Percentiles rank a stretch among this genome's conserved stretches.
These are phyloP conservation scores for Drosophila pegasa DNA, from an alignment of 2,888 invertebrate genomes.

Conservation along the genomic window DNA sequence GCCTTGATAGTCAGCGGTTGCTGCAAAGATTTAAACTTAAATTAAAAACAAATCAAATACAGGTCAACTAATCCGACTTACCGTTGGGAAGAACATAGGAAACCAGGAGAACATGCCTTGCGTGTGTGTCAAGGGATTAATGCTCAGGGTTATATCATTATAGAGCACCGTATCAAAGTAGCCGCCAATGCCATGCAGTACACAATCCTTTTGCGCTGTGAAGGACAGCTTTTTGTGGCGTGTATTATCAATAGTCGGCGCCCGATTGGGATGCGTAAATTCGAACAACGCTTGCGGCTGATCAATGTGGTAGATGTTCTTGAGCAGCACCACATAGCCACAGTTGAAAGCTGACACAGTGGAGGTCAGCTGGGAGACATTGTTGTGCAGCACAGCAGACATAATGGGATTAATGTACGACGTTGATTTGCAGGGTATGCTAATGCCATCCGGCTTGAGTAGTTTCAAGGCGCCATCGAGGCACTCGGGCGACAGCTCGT, in stretches of 20 bases:
- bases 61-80: slow-evolving; percentile 83
- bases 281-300: slow-evolving; percentile 88
- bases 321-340: slow-evolving; percentile 94
- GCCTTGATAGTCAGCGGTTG: slow-evolving; percentile 87
- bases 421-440: slow-evolving; percentile 95
- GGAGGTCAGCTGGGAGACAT: slow-evolving; percentile 86
- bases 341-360: slow-evolving; percentile 87
- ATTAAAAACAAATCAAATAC: background rate
- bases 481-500: slow-evolving; percentile 99
- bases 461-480: slow-evolving; percentile 96
- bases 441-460: slow-evolving; percentile 93
- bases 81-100: slow-evolving; percentile 96
- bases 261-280: slow-evolving; percentile 95
- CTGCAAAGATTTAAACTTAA: slow-evolving; percentile 47
- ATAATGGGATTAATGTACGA: slow-evolving; percentile 97
- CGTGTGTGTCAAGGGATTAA: slow-evolving; percentile 94
- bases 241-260: slow-evolving; percentile 89
- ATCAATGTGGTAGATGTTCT: slow-evolving; percentile 83
- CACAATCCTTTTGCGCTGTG: slow-evolving; percentile 89
- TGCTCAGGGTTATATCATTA: slow-evolving; percentile 94
- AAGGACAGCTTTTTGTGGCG: slow-evolving; percentile 90
- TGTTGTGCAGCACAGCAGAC: slow-evolving; percentile 93
- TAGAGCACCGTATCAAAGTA: slow-evolving; percentile 96
- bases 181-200: slow-evolving; percentile 97
- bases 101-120: slow-evolving; percentile 99